Percentiles rank a stretch among this genome's conserved stretches.
Conservation (phyloP, 2,113 vertebrate species). For the Sylvilagus bachmani region DNA sequence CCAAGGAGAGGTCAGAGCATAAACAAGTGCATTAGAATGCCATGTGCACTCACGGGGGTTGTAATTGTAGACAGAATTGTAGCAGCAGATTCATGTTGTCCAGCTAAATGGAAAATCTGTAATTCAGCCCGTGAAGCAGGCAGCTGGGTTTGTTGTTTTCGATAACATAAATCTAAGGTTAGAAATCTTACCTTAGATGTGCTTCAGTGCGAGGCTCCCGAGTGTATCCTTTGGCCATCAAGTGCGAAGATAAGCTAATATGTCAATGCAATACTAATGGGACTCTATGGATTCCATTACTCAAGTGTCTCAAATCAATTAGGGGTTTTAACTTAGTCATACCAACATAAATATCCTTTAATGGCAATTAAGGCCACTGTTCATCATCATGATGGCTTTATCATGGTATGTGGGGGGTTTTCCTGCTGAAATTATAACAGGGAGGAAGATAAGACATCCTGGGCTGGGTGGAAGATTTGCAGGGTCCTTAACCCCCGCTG, state of each 20-base stretch:
- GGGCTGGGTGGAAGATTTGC: conserved; percentile 62
- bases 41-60: not conserved
- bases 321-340: conserved; percentile 83
- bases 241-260: conserved; percentile 73
- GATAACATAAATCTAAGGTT: conserved; percentile 84
- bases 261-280: conserved; percentile 77
- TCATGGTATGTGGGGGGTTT: not conserved
- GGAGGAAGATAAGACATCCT: conserved; percentile 7
- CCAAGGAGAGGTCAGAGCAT: conserved; percentile 59
- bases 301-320: conserved; percentile 81
- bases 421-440: conserved; percentile 64
- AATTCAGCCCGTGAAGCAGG: conserved; percentile 87
- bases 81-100: conserved; percentile 81
- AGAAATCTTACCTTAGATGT: conserved; percentile 72
- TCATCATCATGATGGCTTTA: conserved; percentile 75
- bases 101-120: conserved; percentile 86
- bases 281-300: conserved; percentile 73
- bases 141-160: conserved; percentile 78
- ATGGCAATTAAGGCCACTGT: conserved; percentile 80
- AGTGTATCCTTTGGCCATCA: conserved; percentile 46
- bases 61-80: conserved; percentile 83
- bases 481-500: rapidly evolving
- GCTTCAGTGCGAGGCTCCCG: conserved; percentile 32
- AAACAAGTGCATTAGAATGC: conserved; percentile 85
- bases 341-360: conserved; percentile 84